phyloP scores from a whole-genome alignment of 2,888 invertebrate species.

The Stenichneumon culpator region DNA sequence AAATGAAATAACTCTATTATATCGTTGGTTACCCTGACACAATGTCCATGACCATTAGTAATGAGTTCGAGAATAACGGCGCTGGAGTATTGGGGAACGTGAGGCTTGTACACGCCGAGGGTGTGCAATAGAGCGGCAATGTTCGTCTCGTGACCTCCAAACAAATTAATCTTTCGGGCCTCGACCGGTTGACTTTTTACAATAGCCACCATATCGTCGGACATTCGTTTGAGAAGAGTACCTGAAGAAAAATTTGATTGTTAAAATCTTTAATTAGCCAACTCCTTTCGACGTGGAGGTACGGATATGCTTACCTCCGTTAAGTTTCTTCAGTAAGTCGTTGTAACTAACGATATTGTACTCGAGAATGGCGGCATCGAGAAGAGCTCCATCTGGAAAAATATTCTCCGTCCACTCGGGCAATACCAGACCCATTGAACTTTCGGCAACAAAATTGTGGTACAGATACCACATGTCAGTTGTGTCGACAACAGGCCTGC shows the following conservation, averaged over 20 bases:
- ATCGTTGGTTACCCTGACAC: conserved; percentile 83
- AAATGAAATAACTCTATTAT: background rate
- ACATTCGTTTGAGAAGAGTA: conserved; percentile 63
- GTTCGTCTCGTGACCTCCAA: conserved; percentile 80
- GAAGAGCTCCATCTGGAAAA: conserved; percentile 86
- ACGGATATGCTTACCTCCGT: conserved; percentile 85
- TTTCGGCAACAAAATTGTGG: conserved; percentile 83
- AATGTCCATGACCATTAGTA: conserved; percentile 78
- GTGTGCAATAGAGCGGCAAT: conserved; percentile 86
- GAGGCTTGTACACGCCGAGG: conserved; percentile 86
- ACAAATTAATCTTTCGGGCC: conserved; percentile 75
- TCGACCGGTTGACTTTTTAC: conserved; percentile 23
- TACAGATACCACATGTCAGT: conserved; percentile 75
- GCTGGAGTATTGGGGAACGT: conserved; percentile 87
- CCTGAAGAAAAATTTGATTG: conserved; percentile 61
- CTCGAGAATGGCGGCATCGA: conserved; percentile 86
- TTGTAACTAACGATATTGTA: conserved; percentile 87
- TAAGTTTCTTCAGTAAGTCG: conserved; percentile 85
- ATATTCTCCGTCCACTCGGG: conserved; percentile 87
- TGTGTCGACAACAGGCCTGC: conserved; percentile 69
- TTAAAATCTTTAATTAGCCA: background rate
- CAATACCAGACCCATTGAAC: conserved; percentile 86
- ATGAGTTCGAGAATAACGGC: conserved; percentile 87
- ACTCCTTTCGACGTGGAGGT: background rate
- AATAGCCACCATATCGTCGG: conserved; percentile 53